A percentile compares a stretch with the other conserved stretches of the same genome.
These are phyloP conservation scores for Carapus acus DNA, from an alignment of 2,797 vertebrate genomes.

Conservation along the genomic window DNA sequence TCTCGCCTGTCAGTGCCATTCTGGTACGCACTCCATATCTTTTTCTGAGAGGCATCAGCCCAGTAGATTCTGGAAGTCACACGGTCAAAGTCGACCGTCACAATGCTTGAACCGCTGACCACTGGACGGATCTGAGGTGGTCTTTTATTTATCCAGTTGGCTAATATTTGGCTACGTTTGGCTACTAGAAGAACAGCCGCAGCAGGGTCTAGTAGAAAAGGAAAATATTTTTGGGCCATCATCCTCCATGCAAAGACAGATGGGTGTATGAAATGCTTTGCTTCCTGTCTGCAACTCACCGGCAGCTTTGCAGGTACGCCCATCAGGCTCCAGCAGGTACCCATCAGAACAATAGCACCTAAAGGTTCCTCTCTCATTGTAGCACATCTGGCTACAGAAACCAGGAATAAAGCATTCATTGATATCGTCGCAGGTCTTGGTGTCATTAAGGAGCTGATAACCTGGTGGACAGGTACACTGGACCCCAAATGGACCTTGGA, in stretches of 20 bases:
- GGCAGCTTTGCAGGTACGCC: conserved; percentile 68
- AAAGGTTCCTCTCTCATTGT: conserved; percentile 71
- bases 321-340: conserved; percentile 66
- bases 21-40: conserved; percentile 82
- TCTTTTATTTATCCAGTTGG: conserved; percentile 74
- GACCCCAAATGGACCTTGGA: conserved; percentile 71
- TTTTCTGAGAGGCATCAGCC: conserved; percentile 82
- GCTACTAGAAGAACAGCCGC: conserved; percentile 79
- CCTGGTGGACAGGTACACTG: conserved; percentile 68
- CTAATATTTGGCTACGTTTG: conserved; percentile 80
- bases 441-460: conserved; percentile 69
- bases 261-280: no score
- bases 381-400: conserved; percentile 73
- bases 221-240: not conserved
- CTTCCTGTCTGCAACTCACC: conserved; percentile 31
- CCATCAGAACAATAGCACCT: conserved; percentile 70
- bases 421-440: conserved; percentile 73
- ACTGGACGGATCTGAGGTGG: conserved; percentile 74
- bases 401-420: conserved; percentile 72
- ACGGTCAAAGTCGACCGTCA: conserved; percentile 87
- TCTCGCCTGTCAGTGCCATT: conserved; percentile 82
- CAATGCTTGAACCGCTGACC: conserved; percentile 75
- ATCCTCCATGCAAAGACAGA: no score
- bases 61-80: conserved; percentile 82
- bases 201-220: conserved; percentile 63